Evolutionary conservation across 2,113 vertebrate species (phyloP).

Genomic region (Apeltes quadracus): DNA sequence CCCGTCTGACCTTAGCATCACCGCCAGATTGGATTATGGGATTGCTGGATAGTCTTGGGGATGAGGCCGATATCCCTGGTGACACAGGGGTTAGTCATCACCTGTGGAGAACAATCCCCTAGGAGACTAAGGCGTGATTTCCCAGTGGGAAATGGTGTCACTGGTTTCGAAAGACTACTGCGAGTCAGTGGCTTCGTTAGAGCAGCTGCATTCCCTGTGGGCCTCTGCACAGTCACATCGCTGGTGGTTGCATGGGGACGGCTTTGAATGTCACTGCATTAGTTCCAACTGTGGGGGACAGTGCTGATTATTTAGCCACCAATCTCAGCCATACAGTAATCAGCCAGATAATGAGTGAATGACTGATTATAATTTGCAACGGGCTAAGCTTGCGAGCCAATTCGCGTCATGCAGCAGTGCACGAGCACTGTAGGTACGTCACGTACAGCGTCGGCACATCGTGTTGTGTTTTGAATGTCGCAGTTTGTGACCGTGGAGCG

Average conservation of each 20-base stretch:
- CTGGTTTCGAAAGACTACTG: conserved; percentile 31
- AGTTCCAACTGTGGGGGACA: background rate
- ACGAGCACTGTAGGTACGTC: too few species aligned
- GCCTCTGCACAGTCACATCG: background rate
- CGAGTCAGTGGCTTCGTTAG: conserved; percentile 34
- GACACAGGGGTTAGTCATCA: conserved; percentile 54
- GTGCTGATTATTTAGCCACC: background rate
- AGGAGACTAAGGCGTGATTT: conserved; percentile 57
- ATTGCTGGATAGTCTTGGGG: conserved; percentile 51
- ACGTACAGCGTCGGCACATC: background rate
- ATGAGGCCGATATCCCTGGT: conserved; percentile 46
- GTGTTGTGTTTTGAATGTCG: conserved; percentile 24
- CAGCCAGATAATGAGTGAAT: conserved; percentile 18
- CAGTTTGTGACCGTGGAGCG: background rate
- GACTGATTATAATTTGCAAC: conserved; percentile 23
- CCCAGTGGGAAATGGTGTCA: conserved; percentile 46
- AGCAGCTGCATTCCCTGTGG: conserved; percentile 41
- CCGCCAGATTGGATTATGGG: conserved; percentile 64
- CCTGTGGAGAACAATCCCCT: conserved; percentile 48
- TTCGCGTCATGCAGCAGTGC: conserved; percentile 16
- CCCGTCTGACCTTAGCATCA: conserved; percentile 53
- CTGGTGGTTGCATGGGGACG: background rate
- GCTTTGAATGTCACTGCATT: conserved; percentile 13
- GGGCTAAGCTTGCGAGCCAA: background rate
- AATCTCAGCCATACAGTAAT: conserved; percentile 21